phyloP scores from a whole-genome alignment of 1,140 invertebrate species.

The Drosophila ohnishii region DNA sequence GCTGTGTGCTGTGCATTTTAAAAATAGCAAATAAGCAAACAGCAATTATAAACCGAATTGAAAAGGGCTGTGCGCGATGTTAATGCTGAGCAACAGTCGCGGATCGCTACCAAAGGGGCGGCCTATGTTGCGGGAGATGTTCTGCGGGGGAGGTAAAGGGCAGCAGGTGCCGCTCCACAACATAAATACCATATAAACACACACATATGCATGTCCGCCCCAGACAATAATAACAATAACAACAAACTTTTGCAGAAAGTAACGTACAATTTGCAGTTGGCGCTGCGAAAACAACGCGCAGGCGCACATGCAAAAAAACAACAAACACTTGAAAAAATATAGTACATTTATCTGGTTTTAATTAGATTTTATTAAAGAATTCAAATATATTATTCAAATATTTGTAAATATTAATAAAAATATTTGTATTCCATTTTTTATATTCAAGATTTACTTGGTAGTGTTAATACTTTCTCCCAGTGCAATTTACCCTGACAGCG shows the following conservation, averaged over 20 bases:
- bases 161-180: constrained; percentile 52
- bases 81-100: constrained; percentile 58
- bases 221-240: constrained; percentile 43
- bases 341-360: not conserved
- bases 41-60: constrained; percentile 75
- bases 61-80: constrained; percentile 77
- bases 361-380: not conserved
- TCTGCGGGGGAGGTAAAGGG: constrained; percentile 10
- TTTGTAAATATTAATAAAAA: not conserved
- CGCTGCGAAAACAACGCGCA: constrained; percentile 38
- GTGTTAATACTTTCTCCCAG: constrained; percentile 9
- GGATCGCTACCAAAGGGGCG: constrained; percentile 18
- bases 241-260: constrained; percentile 46
- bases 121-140: not conserved
- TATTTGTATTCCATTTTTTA: not conserved
- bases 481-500: not conserved
- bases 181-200: constrained; percentile 26
- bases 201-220: constrained; percentile 1
- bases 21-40: constrained; percentile 69
- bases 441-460: not conserved
- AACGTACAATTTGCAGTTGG: constrained; percentile 67
- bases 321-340: not conserved
- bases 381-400: no score
- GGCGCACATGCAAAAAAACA: constrained; percentile 20
- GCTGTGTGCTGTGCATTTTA: constrained; percentile 51